Conservation (phyloP, 2,888 invertebrate species). For the Lagria hirta region DNA sequence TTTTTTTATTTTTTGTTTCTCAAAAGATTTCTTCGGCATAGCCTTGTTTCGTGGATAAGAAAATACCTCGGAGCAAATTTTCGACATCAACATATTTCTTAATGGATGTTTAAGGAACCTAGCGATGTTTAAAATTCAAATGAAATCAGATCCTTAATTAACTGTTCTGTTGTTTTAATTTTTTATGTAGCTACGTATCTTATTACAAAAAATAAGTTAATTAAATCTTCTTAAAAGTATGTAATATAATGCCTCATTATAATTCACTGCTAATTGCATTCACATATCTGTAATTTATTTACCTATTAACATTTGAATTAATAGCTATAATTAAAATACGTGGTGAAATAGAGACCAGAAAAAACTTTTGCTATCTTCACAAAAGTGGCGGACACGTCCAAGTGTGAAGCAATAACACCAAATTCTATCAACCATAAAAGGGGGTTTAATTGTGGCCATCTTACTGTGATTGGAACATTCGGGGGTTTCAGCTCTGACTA, state of each 20-base stretch:
- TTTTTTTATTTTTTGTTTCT: no score
- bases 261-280: constrained; percentile 18
- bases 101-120: constrained; percentile 30
- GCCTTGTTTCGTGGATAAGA: constrained; percentile 13
- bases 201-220: constrained; percentile 34
- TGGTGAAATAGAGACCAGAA: constrained; percentile 6
- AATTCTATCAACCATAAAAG: constrained; percentile 52
- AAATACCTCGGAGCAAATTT: constrained; percentile 15
- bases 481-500: constrained; percentile 44
- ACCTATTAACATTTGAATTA: constrained; percentile 17
- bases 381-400: constrained; percentile 23
- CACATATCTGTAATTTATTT: constrained; percentile 16
- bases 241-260: constrained; percentile 25
- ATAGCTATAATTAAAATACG: constrained; percentile 10
- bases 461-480: constrained; percentile 49
- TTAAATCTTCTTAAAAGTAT: constrained; percentile 22
- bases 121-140: constrained; percentile 34
- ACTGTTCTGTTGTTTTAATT: constrained; percentile 37
- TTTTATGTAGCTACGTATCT: constrained; percentile 33
- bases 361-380: constrained; percentile 16
- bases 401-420: constrained; percentile 42
- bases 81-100: constrained; percentile 29
- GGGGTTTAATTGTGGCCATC: constrained; percentile 52
- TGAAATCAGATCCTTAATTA: constrained; percentile 37
- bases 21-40: no score